Evolutionary conservation across 2,888 invertebrate genomes (phyloP).

Genomic region (Lypha dubia): DNA sequence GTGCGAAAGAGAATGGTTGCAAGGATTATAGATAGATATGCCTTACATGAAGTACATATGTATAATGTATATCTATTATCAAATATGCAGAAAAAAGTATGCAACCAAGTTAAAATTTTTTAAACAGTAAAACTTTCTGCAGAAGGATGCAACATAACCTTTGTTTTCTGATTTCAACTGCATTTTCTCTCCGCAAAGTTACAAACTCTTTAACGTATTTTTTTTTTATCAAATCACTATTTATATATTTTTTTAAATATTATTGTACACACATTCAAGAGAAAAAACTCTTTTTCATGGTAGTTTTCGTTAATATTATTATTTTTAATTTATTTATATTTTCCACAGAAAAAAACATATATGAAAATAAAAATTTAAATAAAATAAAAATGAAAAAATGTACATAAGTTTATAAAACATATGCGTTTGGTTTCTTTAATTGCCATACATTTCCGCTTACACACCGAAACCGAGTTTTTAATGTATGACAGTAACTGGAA

Average conservation of each 20-base stretch:
- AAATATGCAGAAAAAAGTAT: no score
- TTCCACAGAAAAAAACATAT: constrained; percentile 12
- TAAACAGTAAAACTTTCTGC: no score
- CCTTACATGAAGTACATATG: no score
- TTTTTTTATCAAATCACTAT: not conserved
- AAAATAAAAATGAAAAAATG: not conserved
- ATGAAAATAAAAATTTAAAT: no score
- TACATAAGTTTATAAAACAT: constrained; percentile 37
- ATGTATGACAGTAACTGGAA: not conserved
- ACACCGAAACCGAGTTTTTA: constrained; percentile 21
- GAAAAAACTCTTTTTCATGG: not conserved
- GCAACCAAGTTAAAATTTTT: no score
- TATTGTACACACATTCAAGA: not conserved
- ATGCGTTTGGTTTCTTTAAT: constrained; percentile 62
- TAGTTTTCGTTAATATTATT: constrained; percentile 1
- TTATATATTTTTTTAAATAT: no score
- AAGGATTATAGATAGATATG: not conserved
- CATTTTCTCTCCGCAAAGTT: not conserved
- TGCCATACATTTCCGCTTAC: constrained; percentile 53
- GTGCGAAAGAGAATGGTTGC: not conserved
- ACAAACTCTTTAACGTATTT: not conserved
- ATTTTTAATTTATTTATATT: constrained; percentile 28
- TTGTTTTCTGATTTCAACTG: no score
- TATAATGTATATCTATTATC: no score
- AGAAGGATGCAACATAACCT: no score